phyloP scores from a whole-genome alignment of 2,113 vertebrate species.

The Eublepharis macularius region DNA sequence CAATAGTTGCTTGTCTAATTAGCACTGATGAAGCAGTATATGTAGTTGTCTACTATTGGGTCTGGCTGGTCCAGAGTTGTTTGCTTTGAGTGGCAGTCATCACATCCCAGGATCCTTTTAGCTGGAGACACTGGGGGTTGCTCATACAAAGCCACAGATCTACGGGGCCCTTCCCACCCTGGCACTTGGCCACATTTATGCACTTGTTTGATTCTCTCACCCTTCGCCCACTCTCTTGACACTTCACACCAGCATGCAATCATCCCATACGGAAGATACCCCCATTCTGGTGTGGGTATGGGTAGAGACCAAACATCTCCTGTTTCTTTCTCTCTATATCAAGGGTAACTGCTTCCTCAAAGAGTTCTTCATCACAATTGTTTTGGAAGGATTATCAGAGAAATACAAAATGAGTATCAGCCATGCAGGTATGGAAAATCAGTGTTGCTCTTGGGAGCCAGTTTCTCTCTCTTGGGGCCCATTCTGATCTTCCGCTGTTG shows the following conservation, averaged over 20 bases:
- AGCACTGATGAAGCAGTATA: no score
- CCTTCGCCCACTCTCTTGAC: no score
- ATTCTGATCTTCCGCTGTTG: not conserved
- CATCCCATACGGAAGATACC: not conserved
- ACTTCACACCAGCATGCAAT: not conserved
- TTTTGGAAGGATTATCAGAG: conserved; percentile 87
- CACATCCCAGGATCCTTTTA: no score
- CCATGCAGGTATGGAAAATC: conserved; percentile 69
- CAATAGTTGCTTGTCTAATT: no score
- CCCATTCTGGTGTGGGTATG: not conserved
- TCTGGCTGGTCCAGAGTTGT: no score
- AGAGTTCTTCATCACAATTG: conserved; percentile 87
- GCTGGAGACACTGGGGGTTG: no score
- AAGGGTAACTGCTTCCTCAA: conserved; percentile 79
- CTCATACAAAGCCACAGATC: no score
- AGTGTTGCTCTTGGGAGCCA: not conserved
- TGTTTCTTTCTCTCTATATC: not conserved
- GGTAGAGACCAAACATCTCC: not conserved
- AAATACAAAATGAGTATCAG: conserved; percentile 83
- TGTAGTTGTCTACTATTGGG: no score
- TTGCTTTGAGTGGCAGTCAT: no score
- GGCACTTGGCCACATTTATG: no score
- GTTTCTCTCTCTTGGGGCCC: not conserved
- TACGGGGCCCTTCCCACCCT: no score
- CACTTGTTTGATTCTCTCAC: no score